Evolutionary conservation across 2,113 vertebrate species (phyloP).

Genomic region (Fulmarus glacialis): DNA sequence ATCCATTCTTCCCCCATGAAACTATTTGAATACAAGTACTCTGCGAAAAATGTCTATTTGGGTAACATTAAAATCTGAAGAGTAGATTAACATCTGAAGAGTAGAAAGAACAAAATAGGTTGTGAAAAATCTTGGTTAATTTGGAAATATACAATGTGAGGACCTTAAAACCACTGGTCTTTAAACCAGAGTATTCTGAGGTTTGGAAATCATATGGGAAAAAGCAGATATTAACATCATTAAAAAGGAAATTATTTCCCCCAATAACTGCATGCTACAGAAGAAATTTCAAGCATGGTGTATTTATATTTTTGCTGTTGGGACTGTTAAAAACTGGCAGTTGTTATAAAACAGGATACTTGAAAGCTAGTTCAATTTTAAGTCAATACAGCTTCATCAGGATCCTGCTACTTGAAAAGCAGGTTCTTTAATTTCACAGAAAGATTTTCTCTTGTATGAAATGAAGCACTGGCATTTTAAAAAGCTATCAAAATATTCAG

Average conservation of each 20-base stretch:
- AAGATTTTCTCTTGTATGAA: neutral
- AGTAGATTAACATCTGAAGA: neutral
- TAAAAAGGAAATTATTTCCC: neutral
- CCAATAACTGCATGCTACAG: neutral
- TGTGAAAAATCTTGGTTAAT: neutral
- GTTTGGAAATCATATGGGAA: neutral
- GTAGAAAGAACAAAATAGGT: neutral
- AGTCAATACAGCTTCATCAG: neutral
- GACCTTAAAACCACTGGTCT: neutral
- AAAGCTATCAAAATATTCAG: neutral
- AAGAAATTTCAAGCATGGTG: neutral
- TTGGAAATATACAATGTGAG: neutral
- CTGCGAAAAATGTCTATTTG: neutral
- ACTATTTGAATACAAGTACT: neutral
- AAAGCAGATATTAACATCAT: neutral
- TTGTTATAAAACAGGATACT: neutral
- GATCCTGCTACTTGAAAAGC: neutral
- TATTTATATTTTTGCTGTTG: neutral
- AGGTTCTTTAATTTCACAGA: neutral
- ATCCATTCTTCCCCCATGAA: neutral
- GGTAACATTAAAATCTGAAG: neutral
- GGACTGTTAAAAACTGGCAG: neutral
- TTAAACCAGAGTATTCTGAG: neutral
- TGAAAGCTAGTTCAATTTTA: neutral
- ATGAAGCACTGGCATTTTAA: neutral